Evolutionary conservation across 1,140 invertebrate genomes (phyloP), one percentile per base, ranked within the genome.

Genomic region (Drosophila oshimai): DNA sequence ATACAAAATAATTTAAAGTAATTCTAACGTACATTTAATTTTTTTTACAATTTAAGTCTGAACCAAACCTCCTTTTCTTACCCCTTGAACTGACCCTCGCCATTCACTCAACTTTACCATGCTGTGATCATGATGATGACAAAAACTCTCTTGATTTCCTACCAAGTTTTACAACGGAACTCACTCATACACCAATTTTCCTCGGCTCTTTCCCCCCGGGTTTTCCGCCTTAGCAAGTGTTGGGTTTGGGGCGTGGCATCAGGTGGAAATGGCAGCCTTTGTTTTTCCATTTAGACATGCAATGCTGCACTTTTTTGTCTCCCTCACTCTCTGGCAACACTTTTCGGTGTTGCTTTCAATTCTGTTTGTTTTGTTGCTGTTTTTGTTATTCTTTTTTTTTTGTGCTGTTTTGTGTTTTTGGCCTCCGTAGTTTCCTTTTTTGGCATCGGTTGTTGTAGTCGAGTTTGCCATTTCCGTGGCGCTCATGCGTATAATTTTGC

Each of bases 401-500:
- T 39, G 0, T 50, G n/a, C n/a, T 5, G 22, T 17, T 12, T 17
- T 36, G 24, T 58, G 24, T 44, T 54, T 50, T 54, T 58, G n/a
- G 58, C 28, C 54, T 36, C 29, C 6, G 58, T 58, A 60, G 58
- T 62, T 62, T 62, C 22, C 20, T 44, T 86, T 68, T 87, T 75
- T 62, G 54, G 67, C 67, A 37, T 42, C 42, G 44, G 26, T 62
- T 67, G 74, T 58, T 74, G 72, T 51, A 67, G 67, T 50, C 68
- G 67, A 81, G 81, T 87, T 88, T 87, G 83, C 81, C 83, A 87
- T 87, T 87, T 87, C 81, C 81, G 83, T 75, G 61, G 81, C 76
- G 77, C 81, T 81, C 83, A 87, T 87, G 81, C 81, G 81, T 87
- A 87, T 87, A 87, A 87, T 87, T 87, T 88, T 74, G 83, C 83